Evolutionary conservation across 2,888 invertebrate species (phyloP).

Genomic region (Andrena fulva): DNA sequence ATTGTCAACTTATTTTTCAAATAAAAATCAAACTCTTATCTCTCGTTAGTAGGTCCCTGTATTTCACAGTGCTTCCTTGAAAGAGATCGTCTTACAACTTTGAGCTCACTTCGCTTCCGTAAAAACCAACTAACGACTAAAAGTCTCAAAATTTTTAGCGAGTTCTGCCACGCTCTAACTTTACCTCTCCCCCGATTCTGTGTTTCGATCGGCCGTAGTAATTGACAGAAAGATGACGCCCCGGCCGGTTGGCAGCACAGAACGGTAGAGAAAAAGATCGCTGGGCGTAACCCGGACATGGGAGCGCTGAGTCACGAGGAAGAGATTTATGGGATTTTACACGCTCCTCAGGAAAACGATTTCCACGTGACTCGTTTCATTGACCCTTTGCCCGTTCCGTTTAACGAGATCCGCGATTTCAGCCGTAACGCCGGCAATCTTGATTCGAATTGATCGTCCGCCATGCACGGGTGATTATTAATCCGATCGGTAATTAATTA

Average conservation of each 20-base stretch:
- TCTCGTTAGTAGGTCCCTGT: no score
- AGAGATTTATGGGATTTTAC: slow-evolving; percentile 59
- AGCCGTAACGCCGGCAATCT: not conserved
- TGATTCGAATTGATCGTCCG: slow-evolving; percentile 35
- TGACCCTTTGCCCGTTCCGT: slow-evolving; percentile 15
- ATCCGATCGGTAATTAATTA: slow-evolving; percentile 45
- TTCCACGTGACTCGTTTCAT: slow-evolving; percentile 49
- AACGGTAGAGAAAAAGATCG: slow-evolving; percentile 40
- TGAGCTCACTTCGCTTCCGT: not conserved
- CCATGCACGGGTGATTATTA: slow-evolving; percentile 20
- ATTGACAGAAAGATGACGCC: slow-evolving; percentile 52
- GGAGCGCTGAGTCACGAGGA: slow-evolving; percentile 51
- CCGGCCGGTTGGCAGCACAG: slow-evolving; percentile 18
- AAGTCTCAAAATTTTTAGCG: not conserved
- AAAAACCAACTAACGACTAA: not conserved
- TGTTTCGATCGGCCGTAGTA: slow-evolving; percentile 26
- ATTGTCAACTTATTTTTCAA: not conserved
- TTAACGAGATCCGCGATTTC: slow-evolving; percentile 17
- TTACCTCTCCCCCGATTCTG: not conserved
- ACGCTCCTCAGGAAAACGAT: slow-evolving; percentile 46
- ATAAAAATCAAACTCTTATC: not conserved
- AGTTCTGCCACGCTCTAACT: not conserved
- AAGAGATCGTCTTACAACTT: no score
- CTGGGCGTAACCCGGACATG: slow-evolving; percentile 48
- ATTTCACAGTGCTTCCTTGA: no score